Base-by-base conservation (phyloP, 2,113 vertebrate genomes). In the Octodon degus region DNA sequence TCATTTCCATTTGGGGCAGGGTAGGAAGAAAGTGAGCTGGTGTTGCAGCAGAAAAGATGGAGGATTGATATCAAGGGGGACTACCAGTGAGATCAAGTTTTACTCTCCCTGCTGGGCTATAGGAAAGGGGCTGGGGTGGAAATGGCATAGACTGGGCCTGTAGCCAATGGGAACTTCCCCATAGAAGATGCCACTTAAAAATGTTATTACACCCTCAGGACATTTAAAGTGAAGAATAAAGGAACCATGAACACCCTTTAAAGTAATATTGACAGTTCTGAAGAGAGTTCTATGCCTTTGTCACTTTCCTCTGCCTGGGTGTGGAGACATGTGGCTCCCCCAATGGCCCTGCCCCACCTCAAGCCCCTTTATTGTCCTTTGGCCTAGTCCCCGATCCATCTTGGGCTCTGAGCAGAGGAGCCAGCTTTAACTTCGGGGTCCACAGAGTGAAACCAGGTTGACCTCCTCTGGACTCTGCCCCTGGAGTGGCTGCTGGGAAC, bases 181-280 rank as follows among this genome's bases (percentile, higher is more conserved):
- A 89, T 14, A 91, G 94, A 97, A 96, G 95, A 96, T 96, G 97
- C 50, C 91, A 93, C 93, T 97, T 97, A 94, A 91, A 93, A 94
- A 83, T 94, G 83, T 96, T 97, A 97, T 96, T 96, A 95, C 92
- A 72, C 83, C 95, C 91, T 94, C 84, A 96, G 89, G 94, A 96
- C 93, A 94, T 94, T 96, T 95, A 96, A 96, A 96, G 83, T 4
- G 11, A 83, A 89, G 82, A 86, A 50, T 79, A 94, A 89, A 93
- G 94, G 89, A 85, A 97, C 58, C 76, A 83, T 93, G 93, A 93
- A 96, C 65, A 97, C 86, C 67, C 83, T 95, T 96, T 97, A 94
- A 97, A 96, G 86, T 2, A n/a, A 93, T 89, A 95, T 85, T 94
- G 86, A 96, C 79, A 88, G 55, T 84, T 89, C 83, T 40, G 86